These are phyloP conservation scores for Ganaspis sp. DNA, from an alignment of 1,140 invertebrate species.

Conservation along the genomic window DNA sequence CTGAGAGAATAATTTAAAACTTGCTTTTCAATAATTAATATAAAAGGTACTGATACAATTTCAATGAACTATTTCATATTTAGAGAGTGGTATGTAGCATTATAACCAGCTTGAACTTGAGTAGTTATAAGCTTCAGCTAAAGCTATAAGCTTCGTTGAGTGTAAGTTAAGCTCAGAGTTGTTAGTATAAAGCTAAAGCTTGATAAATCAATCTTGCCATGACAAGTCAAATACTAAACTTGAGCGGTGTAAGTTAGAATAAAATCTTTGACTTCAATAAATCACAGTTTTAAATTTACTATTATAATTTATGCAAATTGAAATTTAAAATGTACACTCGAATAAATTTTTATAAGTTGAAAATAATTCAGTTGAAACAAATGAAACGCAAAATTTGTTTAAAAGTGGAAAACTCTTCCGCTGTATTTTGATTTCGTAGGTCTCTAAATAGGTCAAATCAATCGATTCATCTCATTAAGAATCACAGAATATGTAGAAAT, in stretches of 20 bases:
- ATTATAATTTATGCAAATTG: too few species aligned
- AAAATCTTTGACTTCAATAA: too few species aligned
- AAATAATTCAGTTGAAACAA: too few species aligned
- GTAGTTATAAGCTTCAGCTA: conserved; percentile 5
- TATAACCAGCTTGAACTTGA: conserved; percentile 13
- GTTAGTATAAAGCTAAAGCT: conserved; percentile 13
- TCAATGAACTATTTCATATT: conserved; percentile 1
- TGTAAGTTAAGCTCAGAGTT: conserved; percentile 6
- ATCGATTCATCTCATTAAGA: neutral
- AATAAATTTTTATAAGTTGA: too few species aligned
- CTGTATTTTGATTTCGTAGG: neutral
- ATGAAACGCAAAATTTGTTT: too few species aligned
- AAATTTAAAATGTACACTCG: too few species aligned
- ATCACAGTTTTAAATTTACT: too few species aligned
- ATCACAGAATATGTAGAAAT: neutral
- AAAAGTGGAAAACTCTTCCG: too few species aligned
- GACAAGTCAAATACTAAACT: neutral
- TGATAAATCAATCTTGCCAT: neutral
- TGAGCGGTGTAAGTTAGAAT: neutral
- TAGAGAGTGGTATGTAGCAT: neutral
- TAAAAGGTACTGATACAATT: neutral
- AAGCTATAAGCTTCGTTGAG: conserved; percentile 9
- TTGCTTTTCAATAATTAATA: neutral
- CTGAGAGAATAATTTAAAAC: too few species aligned
- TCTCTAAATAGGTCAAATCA: neutral